Percentiles rank a stretch among this genome's conserved stretches.
Conservation (phyloP, 2,113 vertebrate genomes). For the Corythornis vintsioides region DNA sequence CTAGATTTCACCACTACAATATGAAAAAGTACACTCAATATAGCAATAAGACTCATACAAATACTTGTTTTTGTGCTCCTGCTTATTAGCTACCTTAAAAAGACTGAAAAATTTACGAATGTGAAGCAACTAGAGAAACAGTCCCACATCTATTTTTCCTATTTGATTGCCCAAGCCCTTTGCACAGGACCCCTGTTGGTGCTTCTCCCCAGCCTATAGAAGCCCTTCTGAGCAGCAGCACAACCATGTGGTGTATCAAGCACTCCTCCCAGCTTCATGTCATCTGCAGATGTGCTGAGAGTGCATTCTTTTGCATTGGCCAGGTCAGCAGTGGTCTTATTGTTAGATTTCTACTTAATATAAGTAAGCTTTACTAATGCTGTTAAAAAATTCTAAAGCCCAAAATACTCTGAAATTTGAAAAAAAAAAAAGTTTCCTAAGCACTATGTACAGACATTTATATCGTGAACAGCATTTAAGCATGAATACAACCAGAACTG, state of each 20-base stretch:
- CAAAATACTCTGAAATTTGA: neutral
- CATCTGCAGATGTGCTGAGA: neutral
- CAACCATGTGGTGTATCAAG: too few relatives aligned
- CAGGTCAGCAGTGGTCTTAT: neutral
- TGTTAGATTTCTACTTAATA: neutral
- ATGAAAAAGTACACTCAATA: neutral
- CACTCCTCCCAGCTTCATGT: neutral
- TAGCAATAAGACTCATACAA: neutral
- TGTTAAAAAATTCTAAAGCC: neutral
- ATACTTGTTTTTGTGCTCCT: neutral
- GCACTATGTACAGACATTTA: fast-evolving
- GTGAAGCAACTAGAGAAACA: neutral
- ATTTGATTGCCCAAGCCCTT: too few relatives aligned
- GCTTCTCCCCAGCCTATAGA: too few relatives aligned
- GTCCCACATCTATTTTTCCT: neutral
- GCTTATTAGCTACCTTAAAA: neutral
- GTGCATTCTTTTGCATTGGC: neutral
- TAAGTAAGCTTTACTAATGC: neutral
- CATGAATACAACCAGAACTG: neutral
- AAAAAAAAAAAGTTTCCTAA: neutral
- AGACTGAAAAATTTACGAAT: neutral
- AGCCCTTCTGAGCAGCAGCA: neutral
- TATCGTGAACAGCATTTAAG: neutral
- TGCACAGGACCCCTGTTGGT: too few relatives aligned
- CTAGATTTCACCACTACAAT: neutral